These are phyloP conservation scores for Tinea semifulvella DNA, from an alignment of 2,888 invertebrate genomes.

Conservation along the genomic window DNA sequence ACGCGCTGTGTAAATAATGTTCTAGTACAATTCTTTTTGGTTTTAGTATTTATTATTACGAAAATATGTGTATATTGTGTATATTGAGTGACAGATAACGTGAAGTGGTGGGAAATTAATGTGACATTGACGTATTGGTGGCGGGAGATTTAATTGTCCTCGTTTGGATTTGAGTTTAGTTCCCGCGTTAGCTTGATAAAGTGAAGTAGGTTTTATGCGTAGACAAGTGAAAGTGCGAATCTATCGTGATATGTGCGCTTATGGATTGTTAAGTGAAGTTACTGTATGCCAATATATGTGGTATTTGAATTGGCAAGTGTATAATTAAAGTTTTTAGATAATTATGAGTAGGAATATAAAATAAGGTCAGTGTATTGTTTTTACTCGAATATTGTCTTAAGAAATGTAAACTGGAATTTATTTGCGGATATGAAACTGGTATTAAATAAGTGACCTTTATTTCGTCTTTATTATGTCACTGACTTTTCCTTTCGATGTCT, in stretches of 20 bases:
- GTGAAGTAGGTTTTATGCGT: constrained; percentile 1
- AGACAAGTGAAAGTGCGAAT: constrained; percentile 6
- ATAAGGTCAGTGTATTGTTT: constrained; percentile 12
- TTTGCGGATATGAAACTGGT: too few species aligned
- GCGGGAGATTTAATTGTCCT: constrained; percentile 16
- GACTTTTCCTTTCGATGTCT: too few species aligned
- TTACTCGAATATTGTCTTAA: too few species aligned
- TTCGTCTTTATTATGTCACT: too few species aligned
- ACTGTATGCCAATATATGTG: constrained; percentile 1
- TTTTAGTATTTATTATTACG: background rate
- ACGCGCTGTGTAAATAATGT: background rate
- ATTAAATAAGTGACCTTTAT: too few species aligned
- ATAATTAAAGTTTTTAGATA: constrained; percentile 25
- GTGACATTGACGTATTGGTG: constrained; percentile 10
- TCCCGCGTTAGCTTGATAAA: background rate
- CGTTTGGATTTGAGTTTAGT: background rate
- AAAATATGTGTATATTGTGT: background rate
- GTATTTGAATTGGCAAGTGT: constrained; percentile 39
- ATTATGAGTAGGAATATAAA: constrained; percentile 1
- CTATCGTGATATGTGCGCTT: constrained; percentile 1
- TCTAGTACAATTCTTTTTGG: background rate
- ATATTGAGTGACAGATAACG: background rate
- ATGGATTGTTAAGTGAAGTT: constrained; percentile 4
- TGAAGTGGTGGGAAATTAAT: background rate
- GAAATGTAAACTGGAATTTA: too few species aligned